Evolutionary conservation across 1,140 invertebrate species (phyloP), one percentile per base, ranked within the genome.

Genomic region (Drosophila pruinosa): DNA sequence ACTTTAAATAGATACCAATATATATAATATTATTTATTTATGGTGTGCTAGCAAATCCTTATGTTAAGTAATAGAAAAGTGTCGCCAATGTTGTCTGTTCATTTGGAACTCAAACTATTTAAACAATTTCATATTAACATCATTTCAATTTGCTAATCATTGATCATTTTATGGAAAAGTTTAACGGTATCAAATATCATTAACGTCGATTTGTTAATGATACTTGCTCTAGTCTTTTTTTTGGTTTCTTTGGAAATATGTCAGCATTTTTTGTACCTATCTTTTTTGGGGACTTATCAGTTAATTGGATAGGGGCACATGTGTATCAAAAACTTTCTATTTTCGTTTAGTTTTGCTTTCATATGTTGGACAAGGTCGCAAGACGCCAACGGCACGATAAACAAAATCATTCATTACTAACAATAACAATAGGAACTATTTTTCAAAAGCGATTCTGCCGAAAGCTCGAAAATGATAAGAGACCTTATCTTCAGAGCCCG

Each of bases 341-440:
- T 67, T 53, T 54, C 36, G 38, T 47, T 38, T 48, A 3, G 10
- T 7, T 17, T n/a, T 12, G 10, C 8, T 17, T 19, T 12, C 6
- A n/a, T 34, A 50, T 45, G 12, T 52, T 54, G 59, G 31, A 54
- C 68, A 65, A 71, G 67, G 52, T 64, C 59, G 17, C n/a, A 22
- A 8, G 26, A 14, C 1, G 17, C 31, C 8, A n/a, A n/a, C 38
- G 28, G 48, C 2, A 47, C 54, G 39, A 62, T 39, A 28, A 36
- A 62, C 58, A 63, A 53, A 69, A 36, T 26, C 15, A 54, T 17
- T 63, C 36, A 47, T 63, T 21, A 57, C 8, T 43, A 43, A 43
- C 36, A 58, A 52, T 34, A 21, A 21, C 52, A 54, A 58, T 53
- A 62, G 24, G n/a, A 31, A 28, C n/a, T 68, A 54, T 39, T 52